phyloP scores from a whole-genome alignment of 2,797 vertebrate species.

The Lutjanus campechanus region DNA sequence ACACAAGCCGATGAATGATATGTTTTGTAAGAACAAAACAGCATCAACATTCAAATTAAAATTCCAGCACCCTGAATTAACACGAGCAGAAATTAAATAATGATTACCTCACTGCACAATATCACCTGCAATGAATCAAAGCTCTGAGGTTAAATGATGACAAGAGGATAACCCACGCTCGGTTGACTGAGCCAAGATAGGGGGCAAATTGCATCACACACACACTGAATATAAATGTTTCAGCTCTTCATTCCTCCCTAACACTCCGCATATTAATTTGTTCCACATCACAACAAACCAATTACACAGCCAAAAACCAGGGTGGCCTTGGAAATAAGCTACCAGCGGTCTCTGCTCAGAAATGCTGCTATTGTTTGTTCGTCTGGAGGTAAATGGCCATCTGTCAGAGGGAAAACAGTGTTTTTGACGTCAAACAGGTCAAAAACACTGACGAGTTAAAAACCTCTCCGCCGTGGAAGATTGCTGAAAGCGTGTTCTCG shows the following conservation, averaged over 20 bases:
- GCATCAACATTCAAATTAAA: not conserved
- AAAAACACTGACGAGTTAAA: slow-evolving; percentile 21
- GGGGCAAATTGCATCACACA: slow-evolving; percentile 4
- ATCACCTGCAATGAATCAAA: not conserved
- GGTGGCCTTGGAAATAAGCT: not conserved
- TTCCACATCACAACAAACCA: slow-evolving; percentile 16
- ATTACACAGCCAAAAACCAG: slow-evolving; percentile 1
- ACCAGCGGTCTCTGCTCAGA: not conserved
- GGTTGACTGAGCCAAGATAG: not conserved
- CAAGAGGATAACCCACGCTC: not conserved
- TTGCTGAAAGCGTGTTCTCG: slow-evolving; percentile 38
- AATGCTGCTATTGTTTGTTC: slow-evolving; percentile 1
- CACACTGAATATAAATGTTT: slow-evolving; percentile 14
- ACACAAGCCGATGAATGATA: not conserved
- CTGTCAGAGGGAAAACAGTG: slow-evolving; percentile 35
- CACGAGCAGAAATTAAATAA: not conserved
- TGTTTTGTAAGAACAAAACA: not conserved
- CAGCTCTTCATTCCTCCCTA: not conserved
- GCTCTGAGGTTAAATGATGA: not conserved
- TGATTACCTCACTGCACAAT: not conserved
- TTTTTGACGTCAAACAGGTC: slow-evolving; percentile 46
- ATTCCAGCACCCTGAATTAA: not conserved
- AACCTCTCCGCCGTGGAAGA: slow-evolving; percentile 9
- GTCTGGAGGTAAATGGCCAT: slow-evolving; percentile 3
- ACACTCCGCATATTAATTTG: not conserved